Evolutionary conservation across 2,888 invertebrate genomes (phyloP), one percentile per base, ranked within the genome.

Genomic region (Caenorhabditis wallacei): DNA sequence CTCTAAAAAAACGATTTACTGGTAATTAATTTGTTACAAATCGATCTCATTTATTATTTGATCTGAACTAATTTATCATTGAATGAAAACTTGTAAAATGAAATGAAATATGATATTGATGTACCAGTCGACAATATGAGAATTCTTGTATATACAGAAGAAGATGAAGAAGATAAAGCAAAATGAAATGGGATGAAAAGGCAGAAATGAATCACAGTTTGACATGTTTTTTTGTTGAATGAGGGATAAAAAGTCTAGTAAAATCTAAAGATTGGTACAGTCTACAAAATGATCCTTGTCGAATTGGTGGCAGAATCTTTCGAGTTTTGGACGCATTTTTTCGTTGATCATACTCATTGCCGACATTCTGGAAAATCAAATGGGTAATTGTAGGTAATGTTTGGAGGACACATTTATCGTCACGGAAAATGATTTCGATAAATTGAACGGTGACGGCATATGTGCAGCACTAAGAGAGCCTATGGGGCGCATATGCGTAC

Each of bases 251-350:
- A 40, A 37, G 20, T 2, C 10, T 35, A 35, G 4, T 35, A 16
- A 35, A 20, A 16, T 59, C 74, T 81, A 88, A n/a, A 88, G 72
- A 66, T 87, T 84, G 46, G 80, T 68, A 66, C 88, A 88, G 48
- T 83, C 78, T 18, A 88, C 84, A 56, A 88, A 88, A 24, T 78
- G 71, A 70, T 88, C 88, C 37, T 59, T 74, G 68, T 88, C 88
- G 43, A 88, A 88, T 16, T 43, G 35, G 5, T 79, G 79, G 54
- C 88, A 88, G 76, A 88, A 88, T 30, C 70, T 40, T 54, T 83
- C 84, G 10, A 87, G 66, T 57, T 86, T 84, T 26, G 72, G 76
- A 22, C 86, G 74, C 35, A 78, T 59, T 11, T 79, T 76, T 10
- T 84, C 83, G 26, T 79, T 51, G 24, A 88, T 80, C 43, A 86